Base-by-base conservation (phyloP, 2,888 invertebrate species). In the Mimas tiliae region DNA sequence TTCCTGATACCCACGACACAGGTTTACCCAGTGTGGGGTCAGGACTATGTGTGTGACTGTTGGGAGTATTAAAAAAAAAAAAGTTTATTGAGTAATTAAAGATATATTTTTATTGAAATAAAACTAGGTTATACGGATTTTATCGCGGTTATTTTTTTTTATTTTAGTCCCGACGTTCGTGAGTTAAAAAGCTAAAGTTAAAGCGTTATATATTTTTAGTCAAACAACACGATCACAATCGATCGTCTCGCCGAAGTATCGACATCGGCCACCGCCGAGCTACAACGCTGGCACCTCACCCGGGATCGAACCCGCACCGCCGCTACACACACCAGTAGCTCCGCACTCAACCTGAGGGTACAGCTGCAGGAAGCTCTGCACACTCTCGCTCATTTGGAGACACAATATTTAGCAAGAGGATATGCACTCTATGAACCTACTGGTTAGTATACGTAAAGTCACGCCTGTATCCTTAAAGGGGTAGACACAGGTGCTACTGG, bases 341-440 rank as follows among this genome's bases (percentile, higher is more conserved):
- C 27, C 0, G 11, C 16, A 0, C 66, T n/a, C 6, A 3, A 7
- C 16, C 48, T 78, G 51, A 70, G 67, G 3, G 64, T 64, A 0
- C 67, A 67, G 6, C 45, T 87, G 53, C 11, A 48, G 0, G 70
- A 66, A 0, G 75, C 78, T 0, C 34, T 86, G 1, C 64, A 58
- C 0, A 14, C 21, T 0, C 81, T 81, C 0, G 85, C 80, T 0
- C 71, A 81, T 34, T 16, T 88, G 6, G 90, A 93, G 73, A 75
- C 65, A 0, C 74, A 74, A 8, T 90, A 84, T 64, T 77, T 94
- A 0, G 74, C 65, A 3, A 74, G 85, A 0, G 85, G 92, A 64
- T 94, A 90, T 38, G 84, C 76, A 51, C 71, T 87, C 0, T 94
- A 94, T 62, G 80, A 84, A 3, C 93, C 94, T 1, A 86, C 88